These are phyloP conservation scores for Lasioglossum calceatum DNA, from an alignment of 2,888 invertebrate species.

Conservation along the genomic window DNA sequence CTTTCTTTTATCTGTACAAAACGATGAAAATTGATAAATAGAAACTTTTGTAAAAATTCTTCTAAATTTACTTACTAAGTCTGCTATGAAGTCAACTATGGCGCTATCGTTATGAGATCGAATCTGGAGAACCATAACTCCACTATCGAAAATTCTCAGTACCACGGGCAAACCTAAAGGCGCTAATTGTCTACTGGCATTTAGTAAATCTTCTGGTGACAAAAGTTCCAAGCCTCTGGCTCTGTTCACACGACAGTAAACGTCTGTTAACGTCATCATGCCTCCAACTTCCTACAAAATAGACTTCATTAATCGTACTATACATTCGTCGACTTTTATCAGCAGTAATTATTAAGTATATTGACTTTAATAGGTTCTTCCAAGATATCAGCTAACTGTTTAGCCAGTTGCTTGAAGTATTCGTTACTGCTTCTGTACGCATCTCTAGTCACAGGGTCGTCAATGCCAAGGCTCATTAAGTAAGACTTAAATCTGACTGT, in stretches of 20 bases:
- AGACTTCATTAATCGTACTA: conserved; percentile 2
- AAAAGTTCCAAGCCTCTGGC: conserved; percentile 97
- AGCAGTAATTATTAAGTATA: conserved; percentile 33
- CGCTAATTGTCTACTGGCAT: conserved; percentile 93
- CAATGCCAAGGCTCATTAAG: conserved; percentile 97
- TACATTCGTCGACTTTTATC: neutral
- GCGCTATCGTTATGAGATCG: conserved; percentile 90
- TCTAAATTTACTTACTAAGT: conserved; percentile 85
- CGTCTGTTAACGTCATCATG: conserved; percentile 98
- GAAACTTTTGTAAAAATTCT: neutral
- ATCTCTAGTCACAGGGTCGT: conserved; percentile 98
- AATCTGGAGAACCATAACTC: conserved; percentile 97
- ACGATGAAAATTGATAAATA: conserved; percentile 11
- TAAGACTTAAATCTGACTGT: conserved; percentile 98
- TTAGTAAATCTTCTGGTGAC: conserved; percentile 98
- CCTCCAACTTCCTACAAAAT: conserved; percentile 92
- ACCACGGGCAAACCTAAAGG: conserved; percentile 90
- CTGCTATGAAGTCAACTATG: conserved; percentile 88
- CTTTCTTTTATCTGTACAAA: conserved; percentile 87
- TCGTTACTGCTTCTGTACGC: conserved; percentile 93
- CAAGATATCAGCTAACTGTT: conserved; percentile 93
- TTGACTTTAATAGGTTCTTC: conserved; percentile 91
- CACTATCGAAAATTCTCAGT: conserved; percentile 94
- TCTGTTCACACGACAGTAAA: conserved; percentile 98
- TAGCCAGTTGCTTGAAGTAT: conserved; percentile 94